Evolutionary conservation across 2,113 vertebrate genomes (phyloP).

Genomic region (Brachyistius frenatus): DNA sequence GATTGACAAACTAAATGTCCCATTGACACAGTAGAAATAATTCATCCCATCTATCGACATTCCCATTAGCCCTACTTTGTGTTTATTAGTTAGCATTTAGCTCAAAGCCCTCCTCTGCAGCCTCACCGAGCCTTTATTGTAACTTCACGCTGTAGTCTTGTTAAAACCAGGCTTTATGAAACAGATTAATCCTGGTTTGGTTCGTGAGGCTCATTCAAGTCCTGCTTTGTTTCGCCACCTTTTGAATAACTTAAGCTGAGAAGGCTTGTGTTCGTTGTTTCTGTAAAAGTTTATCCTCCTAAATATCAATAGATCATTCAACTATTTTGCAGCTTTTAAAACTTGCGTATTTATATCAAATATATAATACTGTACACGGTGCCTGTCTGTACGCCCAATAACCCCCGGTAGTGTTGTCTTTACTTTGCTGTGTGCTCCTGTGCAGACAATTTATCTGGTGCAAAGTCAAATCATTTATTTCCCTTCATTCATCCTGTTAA

Average conservation of each 20-base stretch:
- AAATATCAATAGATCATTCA: constrained; percentile 25
- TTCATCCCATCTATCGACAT: too few relatives aligned
- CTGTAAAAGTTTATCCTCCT: constrained; percentile 2
- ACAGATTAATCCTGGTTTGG: constrained; percentile 45
- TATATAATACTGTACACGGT: constrained; percentile 3
- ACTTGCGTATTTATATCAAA: constrained; percentile 22
- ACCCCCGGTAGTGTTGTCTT: constrained; percentile 27
- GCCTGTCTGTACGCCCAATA: constrained; percentile 20
- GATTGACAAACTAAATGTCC: too few relatives aligned
- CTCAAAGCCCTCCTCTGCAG: background rate
- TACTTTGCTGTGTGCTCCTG: constrained; percentile 45
- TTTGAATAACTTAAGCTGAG: constrained; percentile 34
- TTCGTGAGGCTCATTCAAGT: constrained; percentile 6
- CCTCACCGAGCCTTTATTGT: background rate
- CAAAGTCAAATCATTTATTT: constrained; percentile 83
- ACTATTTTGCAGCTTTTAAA: constrained; percentile 30
- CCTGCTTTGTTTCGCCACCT: constrained; percentile 18
- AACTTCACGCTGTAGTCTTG: background rate
- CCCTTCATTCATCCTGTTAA: constrained; percentile 78
- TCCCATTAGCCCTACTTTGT: too few relatives aligned
- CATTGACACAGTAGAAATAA: too few relatives aligned
- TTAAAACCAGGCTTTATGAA: constrained; percentile 34
- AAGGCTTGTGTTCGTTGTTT: background rate
- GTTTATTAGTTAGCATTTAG: too few relatives aligned
- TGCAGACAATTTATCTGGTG: constrained; percentile 74